Conservation (phyloP, 2,113 vertebrate species). For the Hemibagrus wyckioides region DNA sequence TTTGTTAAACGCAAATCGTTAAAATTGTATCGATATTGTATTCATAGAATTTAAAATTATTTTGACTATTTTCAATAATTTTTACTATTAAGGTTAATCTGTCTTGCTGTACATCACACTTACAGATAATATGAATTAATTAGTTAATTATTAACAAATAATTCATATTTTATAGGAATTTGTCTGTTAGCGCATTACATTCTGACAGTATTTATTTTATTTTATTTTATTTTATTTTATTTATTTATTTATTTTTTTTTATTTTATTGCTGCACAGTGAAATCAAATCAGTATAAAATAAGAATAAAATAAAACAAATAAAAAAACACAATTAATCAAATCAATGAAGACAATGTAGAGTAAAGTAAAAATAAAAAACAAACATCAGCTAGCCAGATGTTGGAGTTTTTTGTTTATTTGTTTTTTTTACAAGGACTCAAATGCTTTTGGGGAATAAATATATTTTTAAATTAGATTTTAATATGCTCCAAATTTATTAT, state of each 20-base stretch:
- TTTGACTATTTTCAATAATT: background rate
- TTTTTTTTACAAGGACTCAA: background rate
- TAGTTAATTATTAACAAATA: background rate
- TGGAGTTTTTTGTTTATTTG: background rate
- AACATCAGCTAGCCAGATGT: background rate
- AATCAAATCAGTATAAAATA: background rate
- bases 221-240: no score
- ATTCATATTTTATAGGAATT: background rate
- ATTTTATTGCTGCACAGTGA: no score
- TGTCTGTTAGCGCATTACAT: no score
- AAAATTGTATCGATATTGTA: no score
- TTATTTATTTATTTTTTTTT: no score
- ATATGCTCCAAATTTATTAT: no score
- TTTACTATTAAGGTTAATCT: background rate
- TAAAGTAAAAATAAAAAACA: background rate
- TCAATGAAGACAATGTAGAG: background rate
- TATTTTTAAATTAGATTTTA: background rate
- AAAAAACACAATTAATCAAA: background rate
- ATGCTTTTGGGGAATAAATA: background rate
- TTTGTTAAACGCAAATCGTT: no score
- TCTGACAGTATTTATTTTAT: no score
- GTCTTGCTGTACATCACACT: no score
- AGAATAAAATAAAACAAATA: background rate
- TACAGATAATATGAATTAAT: background rate
- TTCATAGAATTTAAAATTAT: no score